phyloP scores from a whole-genome alignment of 2,888 invertebrate genomes.

The Acanthosepion esculentum region DNA sequence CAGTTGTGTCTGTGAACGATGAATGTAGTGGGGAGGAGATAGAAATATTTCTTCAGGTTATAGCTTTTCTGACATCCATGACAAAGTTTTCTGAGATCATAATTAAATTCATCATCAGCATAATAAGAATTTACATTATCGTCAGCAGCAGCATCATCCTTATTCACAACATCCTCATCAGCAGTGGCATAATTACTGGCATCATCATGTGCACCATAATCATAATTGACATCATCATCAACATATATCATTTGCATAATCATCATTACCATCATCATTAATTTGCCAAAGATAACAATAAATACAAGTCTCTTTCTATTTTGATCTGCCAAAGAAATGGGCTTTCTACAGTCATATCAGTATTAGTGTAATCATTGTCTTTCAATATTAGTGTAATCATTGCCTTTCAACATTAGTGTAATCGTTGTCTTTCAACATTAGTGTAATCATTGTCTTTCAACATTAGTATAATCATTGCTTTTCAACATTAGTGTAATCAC shows the following conservation, averaged over 20 bases:
- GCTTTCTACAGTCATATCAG: no score
- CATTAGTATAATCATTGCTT: no score
- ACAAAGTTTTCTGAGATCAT: background rate
- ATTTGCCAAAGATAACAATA: no score
- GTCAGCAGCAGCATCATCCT: background rate
- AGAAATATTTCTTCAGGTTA: background rate
- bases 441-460: no score
- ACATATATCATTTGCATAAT: background rate
- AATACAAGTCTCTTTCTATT: no score
- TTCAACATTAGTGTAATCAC: no score
- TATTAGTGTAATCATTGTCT: no score
- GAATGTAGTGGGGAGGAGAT: background rate
- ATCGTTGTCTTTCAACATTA: no score
- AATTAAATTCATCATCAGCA: background rate
- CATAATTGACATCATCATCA: background rate
- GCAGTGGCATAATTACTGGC: background rate
- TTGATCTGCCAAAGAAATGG: no score
- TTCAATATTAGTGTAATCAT: no score
- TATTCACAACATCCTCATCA: background rate
- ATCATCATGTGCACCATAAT: background rate
- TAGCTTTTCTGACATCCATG: background rate
- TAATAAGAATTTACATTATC: no score
- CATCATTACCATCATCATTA: background rate
- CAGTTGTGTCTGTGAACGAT: background rate
- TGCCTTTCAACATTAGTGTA: no score